Evolutionary conservation across 1,140 invertebrate species (phyloP).

Genomic region (Temnothorax curvispinosus): DNA sequence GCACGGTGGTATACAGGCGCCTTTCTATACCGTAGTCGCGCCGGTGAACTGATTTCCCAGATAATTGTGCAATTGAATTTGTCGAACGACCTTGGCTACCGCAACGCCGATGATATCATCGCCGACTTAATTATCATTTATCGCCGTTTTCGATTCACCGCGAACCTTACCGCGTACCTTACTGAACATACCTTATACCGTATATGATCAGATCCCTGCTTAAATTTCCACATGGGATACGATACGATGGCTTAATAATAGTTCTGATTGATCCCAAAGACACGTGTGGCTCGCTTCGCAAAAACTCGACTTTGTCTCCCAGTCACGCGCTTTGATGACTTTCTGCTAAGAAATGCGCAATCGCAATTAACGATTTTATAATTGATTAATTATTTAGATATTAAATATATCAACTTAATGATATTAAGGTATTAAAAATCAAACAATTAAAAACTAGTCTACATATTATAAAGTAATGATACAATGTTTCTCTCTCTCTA

Average conservation of each 20-base stretch:
- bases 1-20: slow-evolving; percentile 49
- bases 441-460: too few relatives aligned
- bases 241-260: slow-evolving; percentile 26
- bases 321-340: not conserved
- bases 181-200: not conserved
- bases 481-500: too few relatives aligned
- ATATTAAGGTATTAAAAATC: too few relatives aligned
- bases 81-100: slow-evolving; percentile 75
- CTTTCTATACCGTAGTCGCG: slow-evolving; percentile 73
- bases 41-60: slow-evolving; percentile 75
- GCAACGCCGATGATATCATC: slow-evolving; percentile 54
- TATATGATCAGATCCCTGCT: not conserved
- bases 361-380: not conserved
- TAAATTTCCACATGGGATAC: too few relatives aligned
- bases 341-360: not conserved
- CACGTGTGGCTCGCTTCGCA: not conserved
- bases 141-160: slow-evolving; percentile 31
- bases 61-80: slow-evolving; percentile 77
- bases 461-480: too few relatives aligned
- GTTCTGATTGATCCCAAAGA: not conserved
- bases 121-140: slow-evolving; percentile 51
- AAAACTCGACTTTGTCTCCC: not conserved
- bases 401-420: not conserved
- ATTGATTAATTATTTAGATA: not conserved
- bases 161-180: not conserved